These are phyloP conservation scores for Synanthedon formicaeformis DNA, from an alignment of 2,888 invertebrate species.

Conservation along the genomic window DNA sequence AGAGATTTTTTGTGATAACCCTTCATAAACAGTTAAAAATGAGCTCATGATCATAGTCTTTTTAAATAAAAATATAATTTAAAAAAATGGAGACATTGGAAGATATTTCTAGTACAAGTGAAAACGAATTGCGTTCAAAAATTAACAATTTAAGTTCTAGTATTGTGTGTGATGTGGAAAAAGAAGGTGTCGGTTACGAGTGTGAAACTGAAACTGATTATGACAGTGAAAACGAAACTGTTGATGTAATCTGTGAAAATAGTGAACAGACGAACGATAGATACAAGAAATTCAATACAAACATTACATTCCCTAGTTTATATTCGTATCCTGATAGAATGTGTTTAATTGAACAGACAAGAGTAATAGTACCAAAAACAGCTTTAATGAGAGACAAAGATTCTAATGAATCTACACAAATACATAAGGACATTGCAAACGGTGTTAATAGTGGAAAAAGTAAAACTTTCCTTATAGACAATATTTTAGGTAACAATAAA, in stretches of 20 bases:
- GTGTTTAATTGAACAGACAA: slow-evolving; percentile 32
- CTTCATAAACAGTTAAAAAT: no score
- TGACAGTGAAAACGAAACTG: slow-evolving; percentile 62
- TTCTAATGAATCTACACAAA: slow-evolving; percentile 22
- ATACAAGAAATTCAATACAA: slow-evolving; percentile 16
- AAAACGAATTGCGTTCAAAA: slow-evolving; percentile 27
- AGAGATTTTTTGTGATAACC: no score
- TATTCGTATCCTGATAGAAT: slow-evolving; percentile 26
- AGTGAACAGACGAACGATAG: slow-evolving; percentile 29
- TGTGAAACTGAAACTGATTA: slow-evolving; percentile 47
- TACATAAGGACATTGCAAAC: slow-evolving; percentile 21
- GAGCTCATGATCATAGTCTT: no score
- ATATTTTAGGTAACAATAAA: slow-evolving; percentile 61
- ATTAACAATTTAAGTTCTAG: slow-evolving; percentile 14
- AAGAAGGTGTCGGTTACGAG: slow-evolving; percentile 25
- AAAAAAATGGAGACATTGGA: slow-evolving; percentile 39
- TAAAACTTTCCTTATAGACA: slow-evolving; percentile 70
- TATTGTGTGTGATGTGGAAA: slow-evolving; percentile 18
- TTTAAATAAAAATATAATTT: no score
- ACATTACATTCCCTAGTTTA: slow-evolving; percentile 19
- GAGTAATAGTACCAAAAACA: slow-evolving; percentile 25
- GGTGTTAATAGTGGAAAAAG: slow-evolving; percentile 36
- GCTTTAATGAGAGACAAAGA: slow-evolving; percentile 23
- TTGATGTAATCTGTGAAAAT: slow-evolving; percentile 61
- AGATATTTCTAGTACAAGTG: slow-evolving; percentile 61